Percentiles rank a stretch among this genome's conserved stretches.
Evolutionary conservation across 1,140 invertebrate species (phyloP).

Genomic region (Drosophila takahashii): DNA sequence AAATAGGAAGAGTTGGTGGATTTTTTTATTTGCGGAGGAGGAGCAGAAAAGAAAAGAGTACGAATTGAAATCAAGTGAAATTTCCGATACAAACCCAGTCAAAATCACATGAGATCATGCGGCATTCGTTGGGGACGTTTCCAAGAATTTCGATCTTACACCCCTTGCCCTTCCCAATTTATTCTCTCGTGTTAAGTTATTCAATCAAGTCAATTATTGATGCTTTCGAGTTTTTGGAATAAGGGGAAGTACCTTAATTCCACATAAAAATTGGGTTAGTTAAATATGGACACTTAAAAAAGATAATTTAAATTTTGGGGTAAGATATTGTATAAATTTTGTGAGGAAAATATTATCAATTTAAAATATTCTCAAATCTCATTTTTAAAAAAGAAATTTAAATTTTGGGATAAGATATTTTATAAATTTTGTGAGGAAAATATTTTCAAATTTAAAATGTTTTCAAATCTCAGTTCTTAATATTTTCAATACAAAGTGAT

Average conservation of each 20-base stretch:
- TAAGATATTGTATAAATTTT: too few relatives aligned
- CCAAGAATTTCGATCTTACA: constrained; percentile 11
- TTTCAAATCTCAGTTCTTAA: too few relatives aligned
- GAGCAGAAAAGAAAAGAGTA: constrained; percentile 4
- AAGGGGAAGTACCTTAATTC: constrained; percentile 2
- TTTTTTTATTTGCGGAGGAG: neutral
- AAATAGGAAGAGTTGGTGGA: constrained; percentile 2
- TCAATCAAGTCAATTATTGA: neutral
- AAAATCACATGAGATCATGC: constrained; percentile 33
- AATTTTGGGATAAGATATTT: too few relatives aligned
- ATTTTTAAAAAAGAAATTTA: neutral
- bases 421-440: too few relatives aligned
- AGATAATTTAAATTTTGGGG: too few relatives aligned
- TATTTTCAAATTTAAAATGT: too few relatives aligned
- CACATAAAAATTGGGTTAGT: neutral
- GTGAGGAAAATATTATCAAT: too few relatives aligned
- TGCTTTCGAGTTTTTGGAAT: neutral
- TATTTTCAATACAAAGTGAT: neutral
- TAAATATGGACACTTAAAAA: neutral
- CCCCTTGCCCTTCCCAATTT: neutral
- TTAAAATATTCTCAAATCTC: too few relatives aligned
- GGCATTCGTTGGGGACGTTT: constrained; percentile 2
- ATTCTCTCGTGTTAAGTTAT: constrained; percentile 10
- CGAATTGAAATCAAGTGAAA: constrained; percentile 40
- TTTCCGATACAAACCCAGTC: constrained; percentile 6